These are phyloP conservation scores for Petrocephalus zakoni DNA, from an alignment of 2,113 vertebrate genomes.

Conservation along the genomic window DNA sequence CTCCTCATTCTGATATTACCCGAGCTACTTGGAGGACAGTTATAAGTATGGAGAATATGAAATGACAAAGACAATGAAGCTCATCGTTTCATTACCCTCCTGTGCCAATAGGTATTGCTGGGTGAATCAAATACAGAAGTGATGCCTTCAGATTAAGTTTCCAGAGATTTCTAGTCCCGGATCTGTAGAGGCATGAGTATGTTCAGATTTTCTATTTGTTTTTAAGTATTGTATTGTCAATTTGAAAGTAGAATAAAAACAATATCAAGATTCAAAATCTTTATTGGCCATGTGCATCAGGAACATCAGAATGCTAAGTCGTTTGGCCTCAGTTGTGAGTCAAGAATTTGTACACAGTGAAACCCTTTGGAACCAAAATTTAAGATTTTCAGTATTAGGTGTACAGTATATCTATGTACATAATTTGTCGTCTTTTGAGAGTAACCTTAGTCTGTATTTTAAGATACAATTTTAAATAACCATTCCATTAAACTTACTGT, in stretches of 20 bases:
- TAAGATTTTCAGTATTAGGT: background rate
- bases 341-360: background rate
- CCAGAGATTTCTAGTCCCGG: background rate
- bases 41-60: background rate
- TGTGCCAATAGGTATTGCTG: background rate
- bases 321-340: background rate
- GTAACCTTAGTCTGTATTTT: background rate
- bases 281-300: background rate
- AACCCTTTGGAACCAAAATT: background rate
- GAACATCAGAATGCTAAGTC: background rate
- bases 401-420: no score
- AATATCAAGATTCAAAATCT: background rate
- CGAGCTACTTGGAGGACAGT: background rate
- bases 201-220: background rate
- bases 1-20: no score
- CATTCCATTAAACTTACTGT: background rate
- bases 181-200: background rate
- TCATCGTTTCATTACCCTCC: background rate
- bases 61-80: background rate
- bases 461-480: background rate
- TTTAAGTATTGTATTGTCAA: background rate
- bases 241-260: background rate
- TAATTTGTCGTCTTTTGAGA: background rate
- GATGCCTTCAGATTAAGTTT: background rate
- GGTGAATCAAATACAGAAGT: background rate